Percentiles rank a stretch among this genome's conserved stretches.
These are phyloP conservation scores for Anaspis maculata DNA, from an alignment of 2,888 invertebrate species.

Conservation along the genomic window DNA sequence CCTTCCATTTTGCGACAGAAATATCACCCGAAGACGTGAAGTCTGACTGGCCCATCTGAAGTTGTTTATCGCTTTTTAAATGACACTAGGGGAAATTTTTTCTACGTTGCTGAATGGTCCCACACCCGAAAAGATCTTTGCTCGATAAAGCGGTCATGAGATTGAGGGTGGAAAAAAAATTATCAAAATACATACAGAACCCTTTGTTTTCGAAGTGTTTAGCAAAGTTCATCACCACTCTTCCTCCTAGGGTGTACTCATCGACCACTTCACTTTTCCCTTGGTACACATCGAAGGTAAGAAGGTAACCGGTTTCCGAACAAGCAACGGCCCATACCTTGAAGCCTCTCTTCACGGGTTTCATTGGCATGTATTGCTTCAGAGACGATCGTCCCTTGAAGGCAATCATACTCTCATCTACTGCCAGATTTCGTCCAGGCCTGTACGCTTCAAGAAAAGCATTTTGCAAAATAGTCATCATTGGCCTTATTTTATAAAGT, in stretches of 20 bases:
- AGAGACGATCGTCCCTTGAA: slow-evolving; percentile 16
- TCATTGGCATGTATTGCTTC: too few species aligned
- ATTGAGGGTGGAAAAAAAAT: background rate
- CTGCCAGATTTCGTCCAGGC: slow-evolving; percentile 6
- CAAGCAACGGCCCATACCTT: slow-evolving; percentile 13
- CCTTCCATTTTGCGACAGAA: background rate
- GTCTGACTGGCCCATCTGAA: background rate
- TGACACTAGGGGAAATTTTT: background rate
- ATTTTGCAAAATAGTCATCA: background rate
- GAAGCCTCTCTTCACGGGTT: slow-evolving; percentile 12
- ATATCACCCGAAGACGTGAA: background rate
- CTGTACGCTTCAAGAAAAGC: slow-evolving; percentile 1
- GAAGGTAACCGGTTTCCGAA: slow-evolving; percentile 9
- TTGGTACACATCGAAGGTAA: slow-evolving; percentile 9
- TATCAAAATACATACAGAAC: slow-evolving; percentile 1
- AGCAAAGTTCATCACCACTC: background rate
- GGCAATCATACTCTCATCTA: slow-evolving; percentile 16
- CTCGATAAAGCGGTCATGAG: background rate
- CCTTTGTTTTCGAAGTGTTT: background rate
- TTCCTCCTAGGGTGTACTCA: background rate
- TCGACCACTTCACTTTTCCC: slow-evolving; percentile 6
- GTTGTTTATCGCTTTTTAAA: background rate
- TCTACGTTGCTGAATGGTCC: background rate
- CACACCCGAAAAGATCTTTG: background rate
- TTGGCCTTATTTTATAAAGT: slow-evolving; percentile 8